phyloP scores from a whole-genome alignment of 2,113 vertebrate species.

The Potamarius usumacintae region DNA sequence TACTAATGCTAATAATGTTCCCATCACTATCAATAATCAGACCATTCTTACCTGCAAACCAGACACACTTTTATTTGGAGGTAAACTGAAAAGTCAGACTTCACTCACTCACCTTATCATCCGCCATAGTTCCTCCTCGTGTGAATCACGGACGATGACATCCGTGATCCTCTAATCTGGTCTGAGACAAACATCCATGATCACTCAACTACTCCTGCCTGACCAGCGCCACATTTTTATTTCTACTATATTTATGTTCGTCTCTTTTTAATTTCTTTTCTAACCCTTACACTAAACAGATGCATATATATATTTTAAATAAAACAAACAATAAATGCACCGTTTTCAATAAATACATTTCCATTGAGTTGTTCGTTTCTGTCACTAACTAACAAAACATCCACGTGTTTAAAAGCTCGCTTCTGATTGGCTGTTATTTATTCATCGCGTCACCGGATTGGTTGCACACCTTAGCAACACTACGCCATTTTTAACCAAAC shows the following conservation, averaged over 20 bases:
- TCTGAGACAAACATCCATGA: not conserved
- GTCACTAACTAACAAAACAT: constrained; percentile 31
- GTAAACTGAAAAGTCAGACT: too few relatives aligned
- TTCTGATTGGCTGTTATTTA: constrained; percentile 61
- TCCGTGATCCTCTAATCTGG: constrained; percentile 34
- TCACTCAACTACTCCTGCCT: not conserved
- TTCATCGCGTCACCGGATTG: constrained; percentile 67
- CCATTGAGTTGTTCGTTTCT: not conserved
- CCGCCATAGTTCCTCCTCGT: constrained; percentile 59
- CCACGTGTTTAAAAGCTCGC: constrained; percentile 74
- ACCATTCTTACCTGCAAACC: not conserved
- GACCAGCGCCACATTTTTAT: not conserved
- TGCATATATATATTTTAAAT: not conserved
- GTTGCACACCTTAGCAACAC: constrained; percentile 64
- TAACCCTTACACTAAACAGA: not conserved
- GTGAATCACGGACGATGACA: not conserved
- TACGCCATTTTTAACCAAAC: constrained; percentile 70
- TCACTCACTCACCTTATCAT: constrained; percentile 69
- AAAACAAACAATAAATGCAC: too few relatives aligned
- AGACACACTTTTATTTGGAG: not conserved
- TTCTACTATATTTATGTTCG: not conserved
- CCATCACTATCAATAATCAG: not conserved
- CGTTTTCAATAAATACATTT: not conserved
- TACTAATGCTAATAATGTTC: not conserved
- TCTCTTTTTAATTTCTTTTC: not conserved